Evolutionary conservation across 2,888 invertebrate genomes (phyloP).

Genomic region (Macrosiphum euphorbiae): DNA sequence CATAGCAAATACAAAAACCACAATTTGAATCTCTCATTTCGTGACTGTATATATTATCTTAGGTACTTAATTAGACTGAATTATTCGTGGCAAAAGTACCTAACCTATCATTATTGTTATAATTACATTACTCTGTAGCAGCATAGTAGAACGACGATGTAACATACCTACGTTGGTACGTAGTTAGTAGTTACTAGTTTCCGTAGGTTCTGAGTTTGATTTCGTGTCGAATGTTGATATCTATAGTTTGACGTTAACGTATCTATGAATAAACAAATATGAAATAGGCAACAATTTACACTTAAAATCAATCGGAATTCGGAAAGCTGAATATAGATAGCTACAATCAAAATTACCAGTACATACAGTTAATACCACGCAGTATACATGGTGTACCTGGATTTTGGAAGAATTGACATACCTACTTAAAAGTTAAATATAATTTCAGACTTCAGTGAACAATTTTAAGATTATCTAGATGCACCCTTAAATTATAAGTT

Average conservation of each 20-base stretch:
- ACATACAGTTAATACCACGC: too few relatives aligned
- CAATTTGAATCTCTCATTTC: neutral
- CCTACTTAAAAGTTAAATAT: neutral
- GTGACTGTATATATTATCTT: neutral
- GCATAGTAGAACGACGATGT: neutral
- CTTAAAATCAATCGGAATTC: neutral
- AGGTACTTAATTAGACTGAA: neutral
- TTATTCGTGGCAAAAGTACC: neutral
- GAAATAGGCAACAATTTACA: neutral
- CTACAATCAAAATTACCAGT: neutral
- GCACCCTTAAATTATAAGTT: neutral
- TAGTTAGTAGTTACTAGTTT: neutral
- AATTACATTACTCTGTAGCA: neutral
- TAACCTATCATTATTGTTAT: neutral
- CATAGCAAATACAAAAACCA: neutral
- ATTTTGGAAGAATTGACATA: neutral
- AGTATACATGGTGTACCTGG: neutral
- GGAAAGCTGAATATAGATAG: neutral
- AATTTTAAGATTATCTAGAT: neutral
- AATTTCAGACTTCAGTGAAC: neutral
- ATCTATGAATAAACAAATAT: neutral
- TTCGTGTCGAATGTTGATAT: neutral
- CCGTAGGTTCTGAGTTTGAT: neutral
- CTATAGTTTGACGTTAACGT: neutral
- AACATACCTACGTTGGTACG: too few relatives aligned